Evolutionary conservation across 2,797 vertebrate species (phyloP).

Genomic region (Pseudocheirus occidentalis): DNA sequence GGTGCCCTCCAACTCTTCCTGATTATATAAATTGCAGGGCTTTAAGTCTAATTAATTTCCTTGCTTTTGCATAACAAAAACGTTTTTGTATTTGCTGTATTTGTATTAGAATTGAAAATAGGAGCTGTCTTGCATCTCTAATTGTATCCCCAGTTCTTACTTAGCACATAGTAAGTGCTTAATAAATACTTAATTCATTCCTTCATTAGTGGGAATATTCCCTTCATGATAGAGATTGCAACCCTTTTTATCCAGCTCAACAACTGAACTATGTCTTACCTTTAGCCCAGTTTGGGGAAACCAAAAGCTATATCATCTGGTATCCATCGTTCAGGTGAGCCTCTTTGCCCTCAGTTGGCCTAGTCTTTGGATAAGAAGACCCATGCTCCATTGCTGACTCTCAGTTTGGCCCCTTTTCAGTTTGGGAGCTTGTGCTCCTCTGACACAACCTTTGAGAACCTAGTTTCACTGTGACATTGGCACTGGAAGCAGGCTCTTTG

Average conservation of each 20-base stretch:
- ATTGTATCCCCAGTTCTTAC: background rate
- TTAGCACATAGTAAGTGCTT: background rate
- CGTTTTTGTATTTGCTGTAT: conserved; percentile 14
- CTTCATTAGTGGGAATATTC: background rate
- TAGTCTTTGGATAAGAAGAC: background rate
- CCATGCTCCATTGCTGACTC: background rate
- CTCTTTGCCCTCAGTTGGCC: background rate
- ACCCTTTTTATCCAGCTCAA: background rate
- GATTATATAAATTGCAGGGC: conserved; percentile 3
- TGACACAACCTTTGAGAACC: background rate
- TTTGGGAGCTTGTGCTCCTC: background rate
- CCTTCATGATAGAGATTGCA: background rate
- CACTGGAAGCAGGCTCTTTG: background rate
- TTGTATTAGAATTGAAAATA: background rate
- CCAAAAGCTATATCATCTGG: background rate
- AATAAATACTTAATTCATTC: background rate
- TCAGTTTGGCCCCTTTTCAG: background rate
- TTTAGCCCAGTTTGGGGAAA: background rate
- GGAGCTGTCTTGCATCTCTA: background rate
- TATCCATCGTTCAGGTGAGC: background rate
- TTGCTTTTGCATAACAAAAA: background rate
- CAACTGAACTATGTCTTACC: background rate
- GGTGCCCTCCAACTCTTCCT: background rate
- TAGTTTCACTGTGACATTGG: background rate
- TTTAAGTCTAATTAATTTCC: background rate